Evolutionary conservation across 2,888 invertebrate species (phyloP).

Genomic region (Micoletzkya japonica): DNA sequence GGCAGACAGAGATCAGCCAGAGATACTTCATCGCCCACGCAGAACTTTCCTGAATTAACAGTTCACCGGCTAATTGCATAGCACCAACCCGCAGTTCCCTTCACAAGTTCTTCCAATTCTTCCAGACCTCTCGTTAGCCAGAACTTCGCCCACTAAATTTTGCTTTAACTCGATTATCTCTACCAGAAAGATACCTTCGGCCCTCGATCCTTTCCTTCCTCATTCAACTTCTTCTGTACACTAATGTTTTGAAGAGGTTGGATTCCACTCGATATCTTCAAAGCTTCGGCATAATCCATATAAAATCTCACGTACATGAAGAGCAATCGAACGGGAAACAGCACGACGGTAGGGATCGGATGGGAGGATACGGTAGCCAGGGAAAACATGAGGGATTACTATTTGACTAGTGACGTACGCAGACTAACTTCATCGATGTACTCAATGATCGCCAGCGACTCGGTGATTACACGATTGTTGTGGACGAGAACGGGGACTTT

Average conservation of each 20-base stretch:
- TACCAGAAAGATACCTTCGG: slow-evolving; percentile 36
- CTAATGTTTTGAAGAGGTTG: slow-evolving; percentile 92
- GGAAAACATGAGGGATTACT: slow-evolving; percentile 34
- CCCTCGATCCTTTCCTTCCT: slow-evolving; percentile 43
- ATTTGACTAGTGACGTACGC: not conserved
- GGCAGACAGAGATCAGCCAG: slow-evolving; percentile 92
- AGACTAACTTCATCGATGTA: slow-evolving; percentile 83
- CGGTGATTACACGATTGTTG: slow-evolving; percentile 71
- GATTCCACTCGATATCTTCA: slow-evolving; percentile 82
- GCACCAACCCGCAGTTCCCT: slow-evolving; percentile 74
- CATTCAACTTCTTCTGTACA: slow-evolving; percentile 75
- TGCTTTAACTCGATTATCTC: too few relatives aligned
- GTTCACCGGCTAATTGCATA: slow-evolving; percentile 71
- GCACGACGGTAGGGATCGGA: slow-evolving; percentile 73
- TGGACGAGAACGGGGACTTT: slow-evolving; percentile 84
- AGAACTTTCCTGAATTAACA: slow-evolving; percentile 13
- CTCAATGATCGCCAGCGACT: slow-evolving; percentile 81
- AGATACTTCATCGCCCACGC: slow-evolving; percentile 86
- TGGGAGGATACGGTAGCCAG: slow-evolving; percentile 77
- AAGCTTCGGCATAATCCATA: not conserved
- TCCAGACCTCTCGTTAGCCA: slow-evolving; percentile 70
- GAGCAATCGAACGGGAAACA: slow-evolving; percentile 72
- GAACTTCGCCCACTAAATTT: slow-evolving; percentile 40
- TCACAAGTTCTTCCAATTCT: slow-evolving; percentile 78
- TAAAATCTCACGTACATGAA: slow-evolving; percentile 41